Evolutionary conservation across 2,888 invertebrate genomes (phyloP).

Genomic region (Drosophila nr. perissopoda): DNA sequence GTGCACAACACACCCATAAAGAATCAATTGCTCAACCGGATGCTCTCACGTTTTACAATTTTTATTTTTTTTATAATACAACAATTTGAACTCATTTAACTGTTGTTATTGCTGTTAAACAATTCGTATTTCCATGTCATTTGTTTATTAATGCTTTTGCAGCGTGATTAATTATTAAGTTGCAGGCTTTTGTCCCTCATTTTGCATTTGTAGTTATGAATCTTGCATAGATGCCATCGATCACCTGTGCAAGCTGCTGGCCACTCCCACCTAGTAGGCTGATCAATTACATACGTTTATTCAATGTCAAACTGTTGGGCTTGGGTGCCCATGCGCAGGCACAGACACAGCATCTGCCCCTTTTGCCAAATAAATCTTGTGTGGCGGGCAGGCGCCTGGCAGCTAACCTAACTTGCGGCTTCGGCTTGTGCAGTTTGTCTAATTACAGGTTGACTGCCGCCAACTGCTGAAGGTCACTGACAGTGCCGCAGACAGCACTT

Average conservation of each 20-base stretch:
- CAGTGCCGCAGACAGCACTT: conserved; percentile 48
- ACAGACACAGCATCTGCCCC: conserved; percentile 2
- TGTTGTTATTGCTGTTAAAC: conserved; percentile 21
- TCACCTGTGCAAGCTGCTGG: conserved; percentile 24
- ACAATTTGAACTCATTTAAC: conserved; percentile 32
- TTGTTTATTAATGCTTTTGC: conserved; percentile 15
- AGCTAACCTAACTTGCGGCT: conserved; percentile 45
- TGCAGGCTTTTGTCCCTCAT: conserved; percentile 42
- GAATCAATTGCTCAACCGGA: conserved; percentile 50
- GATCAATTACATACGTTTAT: conserved; percentile 81
- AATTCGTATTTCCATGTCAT: conserved; percentile 39
- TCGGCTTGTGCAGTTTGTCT: conserved; percentile 58
- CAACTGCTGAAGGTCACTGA: conserved; percentile 61
- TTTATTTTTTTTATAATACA: background rate
- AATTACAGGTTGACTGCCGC: conserved; percentile 63
- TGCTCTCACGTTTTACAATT: conserved; percentile 39
- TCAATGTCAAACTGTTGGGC: conserved; percentile 77
- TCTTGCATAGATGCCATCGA: conserved; percentile 45
- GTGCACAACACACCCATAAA: conserved; percentile 53
- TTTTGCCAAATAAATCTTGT: conserved; percentile 49
- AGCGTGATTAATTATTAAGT: conserved; percentile 60
- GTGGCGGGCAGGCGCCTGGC: conserved; percentile 45
- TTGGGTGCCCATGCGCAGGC: background rate
- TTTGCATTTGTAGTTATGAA: conserved; percentile 52
- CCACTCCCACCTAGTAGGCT: conserved; percentile 61